Base-by-base conservation (phyloP, 2,113 vertebrate genomes). In the Mesoclemmys tuberculata region DNA sequence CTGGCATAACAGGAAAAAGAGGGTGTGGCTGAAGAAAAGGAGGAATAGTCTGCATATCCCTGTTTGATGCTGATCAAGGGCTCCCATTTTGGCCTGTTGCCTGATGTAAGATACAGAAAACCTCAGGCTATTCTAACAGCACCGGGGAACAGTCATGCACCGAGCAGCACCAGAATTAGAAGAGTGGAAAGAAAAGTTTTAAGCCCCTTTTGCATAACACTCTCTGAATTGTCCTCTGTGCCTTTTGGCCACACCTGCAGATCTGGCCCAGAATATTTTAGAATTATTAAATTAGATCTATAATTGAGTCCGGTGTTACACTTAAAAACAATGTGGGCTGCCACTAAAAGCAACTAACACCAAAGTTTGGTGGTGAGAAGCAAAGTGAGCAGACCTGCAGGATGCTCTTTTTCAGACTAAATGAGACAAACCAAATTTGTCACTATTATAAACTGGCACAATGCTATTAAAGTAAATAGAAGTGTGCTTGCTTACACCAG, bases 361-460 rank as follows among this genome's bases (percentile, higher is more conserved):
- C 81, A 93, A 91, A 88, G 2, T 6, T 82, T 83, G 31, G 8
- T n/a, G 87, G 92, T 56, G 58, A 84, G 82, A 94, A 93, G 29
- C 46, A 82, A 94, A 90, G 5, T 64, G 75, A 11, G 5, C 54
- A 41, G 71, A 81, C 26, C 51, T 26, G 87, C 16, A 8, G 38
- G 75, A 91, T 87, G 55, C 2, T 96, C 55, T 93, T 85, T 85
- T 82, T 84, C 88, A 93, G 80, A 93, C 90, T 21, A 92, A 95
- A 89, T 68, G 14, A 80, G 77, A 93, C 19, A 82, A 95, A 90
- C 61, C 12, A 77, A 85, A 93, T 84, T 35, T 61, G 88, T 87
- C 71, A 84, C 49, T 77, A 41, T 46, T 56, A n/a, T 52, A 92
- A 92, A 90, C n/a, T 93, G 52, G 35, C 52, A 71, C 0, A 0